These are phyloP conservation scores for Drosophila nigricruria DNA, from an alignment of 2,888 invertebrate species.

Conservation along the genomic window DNA sequence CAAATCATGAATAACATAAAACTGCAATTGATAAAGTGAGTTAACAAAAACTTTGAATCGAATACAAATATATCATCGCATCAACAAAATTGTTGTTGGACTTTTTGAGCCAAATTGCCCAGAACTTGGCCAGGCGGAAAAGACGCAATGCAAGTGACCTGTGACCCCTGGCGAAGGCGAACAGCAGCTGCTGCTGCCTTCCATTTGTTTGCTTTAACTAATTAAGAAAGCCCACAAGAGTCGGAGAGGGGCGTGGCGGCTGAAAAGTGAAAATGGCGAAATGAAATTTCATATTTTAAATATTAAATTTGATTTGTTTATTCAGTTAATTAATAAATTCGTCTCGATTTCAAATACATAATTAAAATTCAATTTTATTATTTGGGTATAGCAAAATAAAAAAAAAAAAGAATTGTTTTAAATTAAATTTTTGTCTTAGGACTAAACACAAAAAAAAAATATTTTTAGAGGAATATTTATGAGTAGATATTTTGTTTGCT, in stretches of 20 bases:
- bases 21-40: neutral
- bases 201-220: conserved; percentile 32
- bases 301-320: conserved; percentile 20
- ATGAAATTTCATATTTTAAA: conserved; percentile 19
- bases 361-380: conserved; percentile 49
- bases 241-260: neutral
- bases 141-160: conserved; percentile 18
- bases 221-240: conserved; percentile 35
- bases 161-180: conserved; percentile 26
- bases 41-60: neutral
- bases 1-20: neutral
- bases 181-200: neutral
- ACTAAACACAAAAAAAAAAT: conserved; percentile 3
- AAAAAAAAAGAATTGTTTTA: conserved; percentile 26
- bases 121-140: conserved; percentile 17
- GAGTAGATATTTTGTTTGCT: conserved; percentile 29
- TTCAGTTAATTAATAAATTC: conserved; percentile 32
- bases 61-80: neutral
- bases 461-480: neutral
- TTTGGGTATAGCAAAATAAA: neutral
- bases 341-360: neutral
- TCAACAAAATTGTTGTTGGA: too few species aligned
- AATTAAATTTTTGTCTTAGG: conserved; percentile 27
- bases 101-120: neutral
- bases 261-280: neutral